Base-by-base conservation (phyloP, 92 coral and sea anemone genomes). In the Nematostella vectensis region DNA sequence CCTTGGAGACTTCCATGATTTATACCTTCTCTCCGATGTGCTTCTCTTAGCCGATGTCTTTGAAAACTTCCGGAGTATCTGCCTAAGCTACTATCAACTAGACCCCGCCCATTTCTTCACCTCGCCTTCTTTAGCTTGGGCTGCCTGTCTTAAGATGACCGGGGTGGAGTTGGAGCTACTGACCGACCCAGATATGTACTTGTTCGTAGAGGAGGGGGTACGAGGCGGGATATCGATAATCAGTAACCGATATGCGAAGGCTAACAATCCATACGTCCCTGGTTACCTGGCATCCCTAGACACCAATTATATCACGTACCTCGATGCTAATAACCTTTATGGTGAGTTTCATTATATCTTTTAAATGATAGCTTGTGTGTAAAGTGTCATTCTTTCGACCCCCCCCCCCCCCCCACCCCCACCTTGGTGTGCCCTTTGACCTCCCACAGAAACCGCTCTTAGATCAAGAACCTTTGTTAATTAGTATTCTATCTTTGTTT, bases 51-150 rank as follows among this genome's bases (percentile, higher is more conserved):
- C 76, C 11, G 61, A 59, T 25, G 74, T 67, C 10, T 57, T 67
- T 2, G 74, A 57, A 22, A 67, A 69, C 23, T 76, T 76, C 50
- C 65, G 83, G 20, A 50, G 28, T 15, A 63, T 70, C 31, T 69
- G 77, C 31, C 52, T 69, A 1, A 64, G 63, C 20, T 63, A 50
- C n/a, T 69, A 76, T 27, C 40, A 53, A 23, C 53, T 76, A n/a
- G 77, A 76, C 70, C 83, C 77, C 19, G 66, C 63, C 22, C 76
- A 61, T 27, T 75, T 45, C 29, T 67, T 40, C 74, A 57, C 64
- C n/a, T 27, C 45, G 13, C 69, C 69, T 33, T 36, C 54, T 10
- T 51, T 76, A 28, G 64, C 77, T 1, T 76, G 77, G 83, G 36
- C 31, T 30, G 77, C 72, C 19, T 63, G 77, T 49, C 38, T 76